Base-by-base conservation (phyloP, 2,888 invertebrate species). In the Zygogramma bicolorata region DNA sequence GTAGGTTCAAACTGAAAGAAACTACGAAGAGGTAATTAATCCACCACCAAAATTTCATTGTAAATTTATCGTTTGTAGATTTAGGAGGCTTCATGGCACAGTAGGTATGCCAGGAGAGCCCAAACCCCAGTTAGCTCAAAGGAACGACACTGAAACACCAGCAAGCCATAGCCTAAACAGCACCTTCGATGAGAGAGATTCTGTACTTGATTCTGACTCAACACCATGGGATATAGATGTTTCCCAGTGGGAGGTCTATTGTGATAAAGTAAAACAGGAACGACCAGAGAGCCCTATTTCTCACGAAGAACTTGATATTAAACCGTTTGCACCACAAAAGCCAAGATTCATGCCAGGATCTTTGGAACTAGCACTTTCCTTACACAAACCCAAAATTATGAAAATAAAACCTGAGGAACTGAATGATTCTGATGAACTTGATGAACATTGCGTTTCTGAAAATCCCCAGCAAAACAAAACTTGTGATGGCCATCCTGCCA, bases 31-130 rank as follows among this genome's bases (percentile, higher is more conserved):
- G n/a, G n/a, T n/a, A n/a, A n/a, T n/a, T n/a, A n/a, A n/a, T n/a
- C n/a, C n/a, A n/a, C n/a, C n/a, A n/a, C n/a, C n/a, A n/a, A n/a
- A n/a, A n/a, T n/a, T n/a, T n/a, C n/a, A n/a, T n/a, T n/a, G n/a
- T n/a, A n/a, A n/a, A n/a, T n/a, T n/a, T n/a, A n/a, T n/a, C n/a
- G n/a, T 22, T 49, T 63, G 6, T 22, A 77, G 77, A 27, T 92
- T 92, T 83, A 86, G 92, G 60, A 88, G 92, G 10, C 88, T 90
- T 68, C 89, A 90, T 76, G 91, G 90, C 1, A 90, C 90, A 65
- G 89, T 90, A 60, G 90, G 90, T 74, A 87, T 90, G 82, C 90
- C 90, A 1, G 91, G 90, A 31, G 90, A 90, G 81, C 82, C 87
- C 13, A 89, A 88, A 78, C 82, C 79, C 6, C 81, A 84, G 61